Evolutionary conservation across 2,888 invertebrate genomes (phyloP).

Genomic region (Ceraclea dissimilis): DNA sequence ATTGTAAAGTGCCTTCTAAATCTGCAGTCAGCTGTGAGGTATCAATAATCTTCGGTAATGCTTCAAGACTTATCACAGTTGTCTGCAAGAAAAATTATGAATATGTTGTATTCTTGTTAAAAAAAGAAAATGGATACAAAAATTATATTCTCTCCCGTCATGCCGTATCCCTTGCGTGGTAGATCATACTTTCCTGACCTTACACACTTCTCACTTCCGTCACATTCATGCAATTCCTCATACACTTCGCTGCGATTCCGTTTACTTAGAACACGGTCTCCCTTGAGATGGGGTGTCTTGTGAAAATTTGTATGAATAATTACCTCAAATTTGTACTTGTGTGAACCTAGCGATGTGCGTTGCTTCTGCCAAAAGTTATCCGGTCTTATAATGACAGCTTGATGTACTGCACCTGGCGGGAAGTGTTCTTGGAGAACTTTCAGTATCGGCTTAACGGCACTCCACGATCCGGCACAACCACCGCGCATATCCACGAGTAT

Average conservation of each 20-base stretch:
- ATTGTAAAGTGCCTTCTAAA: conserved; percentile 87
- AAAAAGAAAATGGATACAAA: no score
- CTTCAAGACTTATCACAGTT: conserved; percentile 92
- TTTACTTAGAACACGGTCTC: no score
- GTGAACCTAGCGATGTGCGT: conserved; percentile 91
- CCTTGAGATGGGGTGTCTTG: no score
- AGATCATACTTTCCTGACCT: no score
- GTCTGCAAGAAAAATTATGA: conserved; percentile 58
- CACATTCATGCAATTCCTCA: neutral
- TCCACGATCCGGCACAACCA: conserved; percentile 75
- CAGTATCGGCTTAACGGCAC: conserved; percentile 93
- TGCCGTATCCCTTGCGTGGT: no score
- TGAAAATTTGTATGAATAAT: no score
- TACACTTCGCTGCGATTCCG: no score
- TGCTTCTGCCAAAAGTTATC: conserved; percentile 99
- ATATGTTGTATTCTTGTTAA: no score
- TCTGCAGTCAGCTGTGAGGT: conserved; percentile 86
- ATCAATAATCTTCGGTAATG: conserved; percentile 88
- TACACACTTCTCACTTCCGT: no score
- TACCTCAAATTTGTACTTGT: conserved; percentile 99
- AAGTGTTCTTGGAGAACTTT: conserved; percentile 97
- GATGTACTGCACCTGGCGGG: conserved; percentile 81
- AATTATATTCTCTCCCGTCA: no score
- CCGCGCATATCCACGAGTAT: conserved; percentile 98
- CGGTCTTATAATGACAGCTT: conserved; percentile 95